These are phyloP conservation scores for Hemistola chrysoprasaria DNA, from an alignment of 2,888 invertebrate genomes.

Conservation along the genomic window DNA sequence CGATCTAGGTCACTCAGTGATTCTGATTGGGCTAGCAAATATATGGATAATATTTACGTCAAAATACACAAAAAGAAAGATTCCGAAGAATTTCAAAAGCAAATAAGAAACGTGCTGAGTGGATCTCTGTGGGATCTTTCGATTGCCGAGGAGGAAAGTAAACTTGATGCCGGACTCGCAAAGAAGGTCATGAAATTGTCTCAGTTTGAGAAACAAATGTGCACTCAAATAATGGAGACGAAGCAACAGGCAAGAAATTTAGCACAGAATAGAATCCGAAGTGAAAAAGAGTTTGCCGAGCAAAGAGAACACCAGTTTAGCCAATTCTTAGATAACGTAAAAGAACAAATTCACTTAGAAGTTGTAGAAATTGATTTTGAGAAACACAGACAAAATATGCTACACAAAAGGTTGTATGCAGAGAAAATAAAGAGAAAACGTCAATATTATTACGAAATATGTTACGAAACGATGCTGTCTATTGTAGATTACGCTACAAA, in stretches of 20 bases:
- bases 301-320: constrained; percentile 75
- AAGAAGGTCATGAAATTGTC: constrained; percentile 83
- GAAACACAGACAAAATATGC: constrained; percentile 69
- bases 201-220: constrained; percentile 85
- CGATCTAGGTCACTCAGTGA: constrained; percentile 50
- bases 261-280: constrained; percentile 73
- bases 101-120: constrained; percentile 74
- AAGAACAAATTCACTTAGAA: constrained; percentile 68
- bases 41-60: constrained; percentile 71
- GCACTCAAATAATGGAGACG: constrained; percentile 83
- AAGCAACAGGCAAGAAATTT: constrained; percentile 82
- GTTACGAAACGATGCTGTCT: constrained; percentile 76
- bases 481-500: constrained; percentile 80
- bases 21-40: constrained; percentile 69
- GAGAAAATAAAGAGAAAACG: constrained; percentile 77
- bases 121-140: constrained; percentile 78
- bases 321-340: constrained; percentile 65
- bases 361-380: constrained; percentile 78
- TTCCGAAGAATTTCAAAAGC: constrained; percentile 71
- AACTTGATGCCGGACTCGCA: constrained; percentile 74
- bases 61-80: constrained; percentile 65
- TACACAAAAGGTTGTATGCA: constrained; percentile 78
- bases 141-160: constrained; percentile 73
- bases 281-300: constrained; percentile 73
- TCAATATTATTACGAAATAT: constrained; percentile 72